Percentiles rank a stretch among this genome's conserved stretches.
These are phyloP conservation scores for Temnopleurus reevesii DNA, from an alignment of 53 echinoderm and acorn worm genomes.

Conservation along the genomic window DNA sequence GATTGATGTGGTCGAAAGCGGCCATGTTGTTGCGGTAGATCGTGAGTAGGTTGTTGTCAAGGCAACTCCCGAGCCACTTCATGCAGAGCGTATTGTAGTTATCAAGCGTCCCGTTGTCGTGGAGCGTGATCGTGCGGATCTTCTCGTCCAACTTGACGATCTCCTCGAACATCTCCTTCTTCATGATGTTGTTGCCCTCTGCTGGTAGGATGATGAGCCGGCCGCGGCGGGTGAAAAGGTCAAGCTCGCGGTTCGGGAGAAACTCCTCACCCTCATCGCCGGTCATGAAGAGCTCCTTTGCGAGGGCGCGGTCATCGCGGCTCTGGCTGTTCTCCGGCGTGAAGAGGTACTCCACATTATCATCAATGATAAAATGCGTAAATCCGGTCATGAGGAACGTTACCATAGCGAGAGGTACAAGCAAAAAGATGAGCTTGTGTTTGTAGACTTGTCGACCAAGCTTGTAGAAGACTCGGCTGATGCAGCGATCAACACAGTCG, in stretches of 20 bases:
- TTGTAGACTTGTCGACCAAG: constrained; percentile 77
- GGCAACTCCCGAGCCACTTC: constrained; percentile 75
- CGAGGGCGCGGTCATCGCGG: constrained; percentile 63
- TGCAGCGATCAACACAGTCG: constrained; percentile 76
- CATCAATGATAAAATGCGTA: constrained; percentile 70
- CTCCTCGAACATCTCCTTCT: constrained; percentile 74
- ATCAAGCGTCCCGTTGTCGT: constrained; percentile 64
- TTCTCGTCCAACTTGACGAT: constrained; percentile 69
- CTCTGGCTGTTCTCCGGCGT: constrained; percentile 81
- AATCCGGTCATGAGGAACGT: constrained; percentile 73
- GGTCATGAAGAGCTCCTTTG: constrained; percentile 65
- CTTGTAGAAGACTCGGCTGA: constrained; percentile 79
- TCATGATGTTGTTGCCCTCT: constrained; percentile 74
- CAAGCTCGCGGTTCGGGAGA: constrained; percentile 83
- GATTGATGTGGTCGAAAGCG: constrained; percentile 61
- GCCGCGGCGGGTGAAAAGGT: constrained; percentile 77
- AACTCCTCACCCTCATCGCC: constrained; percentile 88
- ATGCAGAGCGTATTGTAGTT: constrained; percentile 75
- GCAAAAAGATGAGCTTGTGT: constrained; percentile 77
- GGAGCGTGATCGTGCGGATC: constrained; percentile 58
- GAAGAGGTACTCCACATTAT: constrained; percentile 92
- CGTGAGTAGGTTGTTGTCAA: constrained; percentile 75
- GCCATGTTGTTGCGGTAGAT: constrained; percentile 63
- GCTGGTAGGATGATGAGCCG: constrained; percentile 73
- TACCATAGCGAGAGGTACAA: constrained; percentile 74